Evolutionary conservation across 2,113 vertebrate genomes (phyloP).

Genomic region (Pachypanchax playfairii): DNA sequence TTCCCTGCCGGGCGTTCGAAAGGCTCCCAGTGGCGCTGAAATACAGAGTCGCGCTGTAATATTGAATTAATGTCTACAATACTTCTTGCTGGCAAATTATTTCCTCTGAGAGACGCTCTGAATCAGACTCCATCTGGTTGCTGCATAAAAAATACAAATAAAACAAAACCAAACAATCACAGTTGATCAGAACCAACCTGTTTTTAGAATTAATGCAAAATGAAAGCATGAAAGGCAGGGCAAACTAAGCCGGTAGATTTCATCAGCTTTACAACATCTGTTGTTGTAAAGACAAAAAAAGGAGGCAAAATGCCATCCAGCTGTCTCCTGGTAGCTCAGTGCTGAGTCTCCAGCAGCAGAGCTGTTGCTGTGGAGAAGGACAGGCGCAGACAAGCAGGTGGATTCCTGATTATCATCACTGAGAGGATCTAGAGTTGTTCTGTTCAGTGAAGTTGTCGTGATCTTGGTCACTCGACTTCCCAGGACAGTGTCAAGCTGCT

Average conservation of each 20-base stretch:
- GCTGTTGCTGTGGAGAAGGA: conserved; percentile 33
- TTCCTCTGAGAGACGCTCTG: conserved; percentile 43
- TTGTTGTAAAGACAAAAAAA: conserved; percentile 6
- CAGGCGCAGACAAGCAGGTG: conserved; percentile 46
- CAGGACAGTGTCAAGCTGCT: conserved; percentile 53
- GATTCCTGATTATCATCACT: conserved; percentile 54
- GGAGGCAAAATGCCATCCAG: conserved; percentile 25
- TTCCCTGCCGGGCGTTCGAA: conserved; percentile 42
- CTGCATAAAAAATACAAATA: conserved; percentile 3
- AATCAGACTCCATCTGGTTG: conserved; percentile 46
- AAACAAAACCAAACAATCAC: conserved; percentile 3
- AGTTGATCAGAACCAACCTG: conserved; percentile 29
- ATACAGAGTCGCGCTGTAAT: conserved; percentile 30
- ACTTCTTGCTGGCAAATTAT: conserved; percentile 48
- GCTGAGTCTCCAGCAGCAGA: conserved; percentile 28
- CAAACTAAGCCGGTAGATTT: conserved; percentile 27
- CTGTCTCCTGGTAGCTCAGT: conserved; percentile 37
- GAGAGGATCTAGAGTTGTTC: conserved; percentile 55
- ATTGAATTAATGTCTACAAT: conserved; percentile 55
- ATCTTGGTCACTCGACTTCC: conserved; percentile 51
- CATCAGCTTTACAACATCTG: conserved; percentile 15
- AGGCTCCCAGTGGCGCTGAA: conserved; percentile 32
- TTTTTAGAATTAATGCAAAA: conserved; percentile 25
- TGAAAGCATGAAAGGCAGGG: conserved; percentile 11
- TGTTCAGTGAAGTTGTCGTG: conserved; percentile 50